phyloP scores from a whole-genome alignment of 2,113 vertebrate species.

The Cygnus atratus region DNA sequence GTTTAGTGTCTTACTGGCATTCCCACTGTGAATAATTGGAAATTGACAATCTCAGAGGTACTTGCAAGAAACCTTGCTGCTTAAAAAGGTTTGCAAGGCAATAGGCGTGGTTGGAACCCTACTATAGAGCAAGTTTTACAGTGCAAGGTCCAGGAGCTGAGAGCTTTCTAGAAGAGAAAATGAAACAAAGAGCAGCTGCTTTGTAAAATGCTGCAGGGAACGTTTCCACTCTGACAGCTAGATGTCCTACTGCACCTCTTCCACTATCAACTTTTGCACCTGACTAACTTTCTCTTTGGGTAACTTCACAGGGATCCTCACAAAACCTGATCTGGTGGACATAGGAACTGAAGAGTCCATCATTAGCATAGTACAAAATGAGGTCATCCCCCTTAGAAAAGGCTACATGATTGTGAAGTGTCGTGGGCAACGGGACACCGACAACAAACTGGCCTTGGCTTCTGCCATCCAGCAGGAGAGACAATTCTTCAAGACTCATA shows the following conservation, averaged over 20 bases:
- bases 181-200: background rate
- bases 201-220: background rate
- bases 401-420: constrained; percentile 93
- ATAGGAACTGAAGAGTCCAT: constrained; percentile 81
- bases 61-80: background rate
- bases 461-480: constrained; percentile 80
- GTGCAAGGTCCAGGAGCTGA: background rate
- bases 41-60: background rate
- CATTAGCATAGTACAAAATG: constrained; percentile 79
- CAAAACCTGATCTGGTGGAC: constrained; percentile 90
- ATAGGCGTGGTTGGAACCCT: background rate
- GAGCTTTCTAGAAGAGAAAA: background rate
- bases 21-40: background rate
- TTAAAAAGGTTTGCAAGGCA: background rate
- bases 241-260: background rate
- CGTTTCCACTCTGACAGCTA: rapidly evolving
- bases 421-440: constrained; percentile 82
- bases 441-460: constrained; percentile 72
- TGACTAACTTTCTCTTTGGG: background rate
- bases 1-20: background rate
- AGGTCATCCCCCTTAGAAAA: constrained; percentile 81
- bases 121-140: background rate
- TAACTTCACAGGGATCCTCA: constrained; percentile 83
- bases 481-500: constrained; percentile 81
- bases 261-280: background rate